Evolutionary conservation across 1,140 invertebrate genomes (phyloP).

Genomic region (Drosophila pallidifrons): DNA sequence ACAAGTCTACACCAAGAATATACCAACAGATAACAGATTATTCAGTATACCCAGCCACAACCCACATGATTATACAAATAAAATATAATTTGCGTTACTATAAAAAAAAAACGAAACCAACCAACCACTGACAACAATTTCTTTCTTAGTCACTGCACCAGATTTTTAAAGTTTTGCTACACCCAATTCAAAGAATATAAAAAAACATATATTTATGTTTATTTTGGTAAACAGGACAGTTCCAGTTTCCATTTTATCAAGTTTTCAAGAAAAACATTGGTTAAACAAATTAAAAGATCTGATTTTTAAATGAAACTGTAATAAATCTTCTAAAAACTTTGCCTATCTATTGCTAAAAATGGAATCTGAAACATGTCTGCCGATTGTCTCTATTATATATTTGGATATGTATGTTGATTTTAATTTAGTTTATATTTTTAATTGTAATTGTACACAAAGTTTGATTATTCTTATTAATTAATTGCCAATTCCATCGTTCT

Average conservation of each 20-base stretch:
- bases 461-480: conserved; percentile 33
- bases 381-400: conserved; percentile 1
- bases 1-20: conserved; percentile 14
- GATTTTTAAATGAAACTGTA: no score
- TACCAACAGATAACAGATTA: conserved; percentile 17
- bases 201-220: conserved; percentile 18
- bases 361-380: conserved; percentile 5
- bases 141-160: conserved; percentile 53
- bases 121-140: conserved; percentile 37
- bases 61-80: conserved; percentile 26
- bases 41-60: conserved; percentile 17
- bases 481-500: conserved; percentile 41
- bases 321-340: not conserved
- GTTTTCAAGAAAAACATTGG: not conserved
- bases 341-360: not conserved
- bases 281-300: not conserved
- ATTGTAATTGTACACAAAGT: conserved; percentile 12
- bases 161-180: conserved; percentile 46
- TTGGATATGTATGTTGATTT: conserved; percentile 40
- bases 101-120: conserved; percentile 12
- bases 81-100: conserved; percentile 3
- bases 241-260: conserved; percentile 11
- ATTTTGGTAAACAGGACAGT: conserved; percentile 9
- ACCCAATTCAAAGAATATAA: conserved; percentile 26
- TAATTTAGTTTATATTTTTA: conserved; percentile 38